phyloP scores from a whole-genome alignment of 2,797 vertebrate genomes.

The Pipistrellus nathusii region DNA sequence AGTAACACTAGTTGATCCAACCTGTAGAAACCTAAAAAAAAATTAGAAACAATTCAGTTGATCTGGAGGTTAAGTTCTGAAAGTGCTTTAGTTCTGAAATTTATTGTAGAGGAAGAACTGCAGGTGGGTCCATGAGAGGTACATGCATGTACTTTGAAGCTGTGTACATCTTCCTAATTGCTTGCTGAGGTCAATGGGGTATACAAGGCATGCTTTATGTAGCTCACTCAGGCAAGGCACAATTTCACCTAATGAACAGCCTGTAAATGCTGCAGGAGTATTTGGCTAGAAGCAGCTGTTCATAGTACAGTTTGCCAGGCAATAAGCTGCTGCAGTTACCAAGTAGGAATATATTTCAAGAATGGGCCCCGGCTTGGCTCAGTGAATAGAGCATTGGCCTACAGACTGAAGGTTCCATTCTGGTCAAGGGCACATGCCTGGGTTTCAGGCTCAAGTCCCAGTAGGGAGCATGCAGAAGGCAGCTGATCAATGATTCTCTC shows the following conservation, averaged over 20 bases:
- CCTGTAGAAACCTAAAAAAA: slow-evolving; percentile 76
- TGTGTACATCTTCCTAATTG: slow-evolving; percentile 85
- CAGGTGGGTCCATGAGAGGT: slow-evolving; percentile 87
- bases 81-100: background rate
- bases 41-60: slow-evolving; percentile 62
- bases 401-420: no score
- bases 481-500: no score
- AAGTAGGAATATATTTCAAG: slow-evolving; percentile 93
- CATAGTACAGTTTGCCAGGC: slow-evolving; percentile 93
- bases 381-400: no score
- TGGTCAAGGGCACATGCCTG: no score
- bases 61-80: background rate
- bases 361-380: slow-evolving; percentile 83
- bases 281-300: slow-evolving; percentile 93
- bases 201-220: slow-evolving; percentile 90
- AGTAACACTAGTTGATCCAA: slow-evolving; percentile 74
- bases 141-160: slow-evolving; percentile 87
- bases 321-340: slow-evolving; percentile 94
- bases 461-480: no score
- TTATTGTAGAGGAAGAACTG: slow-evolving; percentile 86
- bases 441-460: no score
- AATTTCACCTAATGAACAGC: slow-evolving; percentile 92
- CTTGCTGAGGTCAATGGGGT: slow-evolving; percentile 66
- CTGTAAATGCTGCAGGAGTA: slow-evolving; percentile 90
- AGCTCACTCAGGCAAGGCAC: slow-evolving; percentile 92